Evolutionary conservation across 2,888 invertebrate genomes (phyloP).

Genomic region (Andrena bicolor): DNA sequence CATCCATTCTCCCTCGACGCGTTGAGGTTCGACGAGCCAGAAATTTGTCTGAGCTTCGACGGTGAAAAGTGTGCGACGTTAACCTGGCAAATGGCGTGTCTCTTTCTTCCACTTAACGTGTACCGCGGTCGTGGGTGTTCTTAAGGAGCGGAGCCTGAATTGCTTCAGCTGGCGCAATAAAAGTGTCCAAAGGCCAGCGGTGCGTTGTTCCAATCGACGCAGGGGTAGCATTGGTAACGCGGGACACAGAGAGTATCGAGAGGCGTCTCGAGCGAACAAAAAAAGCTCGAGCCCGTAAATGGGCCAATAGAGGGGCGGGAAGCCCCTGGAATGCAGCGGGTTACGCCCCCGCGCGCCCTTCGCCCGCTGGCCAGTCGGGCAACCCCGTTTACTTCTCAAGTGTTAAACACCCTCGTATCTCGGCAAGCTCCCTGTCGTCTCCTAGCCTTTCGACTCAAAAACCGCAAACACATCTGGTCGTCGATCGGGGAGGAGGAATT

Average conservation of each 20-base stretch:
- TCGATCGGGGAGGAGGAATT: not conserved
- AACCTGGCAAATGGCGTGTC: not conserved
- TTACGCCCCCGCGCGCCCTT: constrained; percentile 62
- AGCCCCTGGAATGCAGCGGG: constrained; percentile 80
- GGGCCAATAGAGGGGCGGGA: constrained; percentile 83
- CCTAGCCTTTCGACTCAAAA: constrained; percentile 21
- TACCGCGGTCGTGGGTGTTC: too few species aligned
- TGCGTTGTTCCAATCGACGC: not conserved
- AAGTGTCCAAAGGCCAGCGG: not conserved
- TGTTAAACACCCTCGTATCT: constrained; percentile 61
- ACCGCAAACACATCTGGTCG: constrained; percentile 16
- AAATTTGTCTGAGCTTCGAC: not conserved
- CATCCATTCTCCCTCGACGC: not conserved
- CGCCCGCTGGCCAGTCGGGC: constrained; percentile 29
- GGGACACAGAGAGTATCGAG: constrained; percentile 7
- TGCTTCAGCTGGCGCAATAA: not conserved
- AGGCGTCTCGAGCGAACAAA: constrained; percentile 35
- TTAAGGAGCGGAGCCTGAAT: too few species aligned
- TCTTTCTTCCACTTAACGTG: too few species aligned
- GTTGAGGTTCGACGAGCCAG: not conserved
- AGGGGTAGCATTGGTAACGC: not conserved
- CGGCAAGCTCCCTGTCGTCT: constrained; percentile 11
- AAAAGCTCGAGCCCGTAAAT: constrained; percentile 73
- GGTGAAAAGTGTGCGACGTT: not conserved
- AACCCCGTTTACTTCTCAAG: constrained; percentile 65